Base-by-base conservation (phyloP, 2,113 vertebrate species). In the Synodontis membranacea region DNA sequence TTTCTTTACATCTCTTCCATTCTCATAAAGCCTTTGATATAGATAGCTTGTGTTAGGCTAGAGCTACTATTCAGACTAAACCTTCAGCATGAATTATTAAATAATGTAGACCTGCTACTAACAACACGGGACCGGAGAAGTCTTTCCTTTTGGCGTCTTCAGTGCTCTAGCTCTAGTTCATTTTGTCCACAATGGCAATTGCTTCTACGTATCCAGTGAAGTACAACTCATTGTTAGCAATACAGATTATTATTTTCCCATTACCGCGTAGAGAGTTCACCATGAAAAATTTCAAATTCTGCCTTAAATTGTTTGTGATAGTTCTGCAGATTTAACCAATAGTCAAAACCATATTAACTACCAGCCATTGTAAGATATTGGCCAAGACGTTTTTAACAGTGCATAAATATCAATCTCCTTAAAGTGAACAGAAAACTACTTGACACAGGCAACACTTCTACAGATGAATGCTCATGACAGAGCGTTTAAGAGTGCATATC, bases 151-250 rank as follows among this genome's bases (percentile, higher is more conserved):
- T 28, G 25, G 37, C 50, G 31, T 58, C 10, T 78, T 46, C 74
- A 78, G 10, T 79, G 42, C 11, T 62, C 39, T 62, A 58, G 34
- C 62, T 50, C 31, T 54, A 68, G 75, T 86, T 79, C 34, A 80
- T 80, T 70, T 66, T 64, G 85, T 68, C 60, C 31, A 86, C 68
- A 86, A 54, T 86, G 60, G 48, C 60, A 80, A 23, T n/a, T 86
- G 42, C 23, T 46, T 66, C 54, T 9, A 46, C 42, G 46, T 54
- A 72, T 56, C 56, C 84, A 50, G 25, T 78, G 60, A 85, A 39
- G 23, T 79, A n/a, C 72, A 72, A 78, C 56, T 78, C 84, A 17
- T 48, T n/a, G 37, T 46, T 58, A 75, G 70, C n/a, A 60, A 60
- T 58, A 52, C n/a, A 25, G 62, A 50, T 48, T 14, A 58, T 74